These are phyloP conservation scores for Bucorvus abyssinicus DNA, from an alignment of 2,797 vertebrate genomes.

Conservation along the genomic window DNA sequence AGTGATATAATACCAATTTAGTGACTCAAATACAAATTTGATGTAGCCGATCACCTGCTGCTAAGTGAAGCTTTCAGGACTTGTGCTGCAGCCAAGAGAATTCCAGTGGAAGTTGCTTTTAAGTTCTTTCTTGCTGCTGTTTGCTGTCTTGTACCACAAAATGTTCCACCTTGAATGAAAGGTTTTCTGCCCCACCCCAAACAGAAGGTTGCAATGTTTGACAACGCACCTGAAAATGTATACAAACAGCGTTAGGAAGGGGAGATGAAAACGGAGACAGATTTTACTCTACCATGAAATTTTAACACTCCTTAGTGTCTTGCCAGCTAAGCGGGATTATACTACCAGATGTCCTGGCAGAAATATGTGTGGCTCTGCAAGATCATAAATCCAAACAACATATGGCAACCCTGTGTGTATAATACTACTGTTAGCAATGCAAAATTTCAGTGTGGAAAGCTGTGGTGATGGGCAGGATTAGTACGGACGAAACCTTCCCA, in stretches of 20 bases:
- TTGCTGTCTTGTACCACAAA: neutral
- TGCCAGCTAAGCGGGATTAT: constrained; percentile 3
- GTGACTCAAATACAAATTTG: neutral
- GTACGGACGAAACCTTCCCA: neutral
- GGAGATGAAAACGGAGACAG: constrained; percentile 28
- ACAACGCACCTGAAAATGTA: neutral
- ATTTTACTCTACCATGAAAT: constrained; percentile 24
- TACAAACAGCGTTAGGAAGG: neutral
- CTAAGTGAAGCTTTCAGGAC: neutral
- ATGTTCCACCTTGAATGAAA: neutral
- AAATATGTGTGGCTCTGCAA: neutral
- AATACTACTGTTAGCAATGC: neutral
- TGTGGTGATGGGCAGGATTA: neutral
- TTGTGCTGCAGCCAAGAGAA: neutral
- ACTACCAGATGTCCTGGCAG: constrained; percentile 60
- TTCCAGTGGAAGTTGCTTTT: neutral
- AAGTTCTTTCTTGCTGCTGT: neutral
- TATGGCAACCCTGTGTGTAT: neutral
- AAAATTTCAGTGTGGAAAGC: neutral
- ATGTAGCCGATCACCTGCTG: neutral
- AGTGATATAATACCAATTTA: neutral
- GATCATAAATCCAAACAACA: constrained; percentile 48
- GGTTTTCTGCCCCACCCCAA: neutral
- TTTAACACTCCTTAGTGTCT: constrained; percentile 30
- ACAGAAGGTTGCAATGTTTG: neutral